These are phyloP conservation scores for Laterallus jamaicensis DNA, from an alignment of 2,113 vertebrate species.

Conservation along the genomic window DNA sequence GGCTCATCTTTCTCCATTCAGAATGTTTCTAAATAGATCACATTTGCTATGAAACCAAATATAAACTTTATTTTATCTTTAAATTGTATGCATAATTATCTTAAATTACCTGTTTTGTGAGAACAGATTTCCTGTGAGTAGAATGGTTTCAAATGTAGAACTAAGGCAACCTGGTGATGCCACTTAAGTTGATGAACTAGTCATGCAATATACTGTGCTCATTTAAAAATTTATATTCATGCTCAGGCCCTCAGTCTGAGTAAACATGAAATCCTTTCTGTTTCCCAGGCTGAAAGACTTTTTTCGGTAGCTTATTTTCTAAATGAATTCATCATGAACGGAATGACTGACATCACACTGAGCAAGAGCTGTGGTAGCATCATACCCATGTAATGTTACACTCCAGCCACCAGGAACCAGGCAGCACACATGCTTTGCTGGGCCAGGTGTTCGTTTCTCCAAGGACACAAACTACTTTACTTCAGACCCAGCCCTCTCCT, in stretches of 20 bases:
- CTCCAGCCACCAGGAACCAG: not conserved
- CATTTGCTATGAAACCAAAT: not conserved
- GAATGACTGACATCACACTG: not conserved
- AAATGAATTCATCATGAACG: not conserved
- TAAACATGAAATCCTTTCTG: conserved; percentile 19
- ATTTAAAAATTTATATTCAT: conserved; percentile 23
- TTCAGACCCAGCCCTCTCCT: not conserved
- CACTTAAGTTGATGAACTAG: not conserved
- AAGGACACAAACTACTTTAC: not conserved
- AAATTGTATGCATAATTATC: not conserved
- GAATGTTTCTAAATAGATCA: not conserved
- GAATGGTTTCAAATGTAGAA: not conserved
- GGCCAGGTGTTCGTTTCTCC: not conserved
- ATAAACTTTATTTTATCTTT: not conserved
- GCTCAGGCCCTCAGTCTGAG: not conserved
- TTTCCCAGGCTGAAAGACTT: not conserved
- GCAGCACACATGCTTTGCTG: not conserved
- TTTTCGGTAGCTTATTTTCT: conserved; percentile 1
- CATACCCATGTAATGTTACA: not conserved
- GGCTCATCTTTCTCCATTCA: not conserved
- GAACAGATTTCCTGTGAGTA: not conserved
- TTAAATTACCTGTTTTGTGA: not conserved
- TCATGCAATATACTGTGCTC: not conserved
- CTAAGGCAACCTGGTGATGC: not conserved
- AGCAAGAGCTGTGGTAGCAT: not conserved